phyloP scores from a whole-genome alignment of 2,888 invertebrate genomes.

The Cenopis cana region DNA sequence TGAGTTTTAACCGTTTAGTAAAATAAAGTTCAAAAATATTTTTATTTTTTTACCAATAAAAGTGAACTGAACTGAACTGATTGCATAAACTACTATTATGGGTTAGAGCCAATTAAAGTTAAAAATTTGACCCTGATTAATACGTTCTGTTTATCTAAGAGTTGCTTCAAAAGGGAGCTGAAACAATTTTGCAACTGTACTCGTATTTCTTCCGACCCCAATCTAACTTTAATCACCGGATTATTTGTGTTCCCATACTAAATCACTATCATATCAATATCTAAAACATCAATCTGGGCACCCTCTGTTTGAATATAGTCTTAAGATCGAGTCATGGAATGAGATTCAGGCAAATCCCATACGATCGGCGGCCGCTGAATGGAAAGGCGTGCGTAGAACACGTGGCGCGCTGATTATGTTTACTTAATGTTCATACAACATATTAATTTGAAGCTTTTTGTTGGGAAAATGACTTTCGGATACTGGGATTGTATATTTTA shows the following conservation, averaged over 20 bases:
- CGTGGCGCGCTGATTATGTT: conserved; percentile 81
- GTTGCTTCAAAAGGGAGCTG: neutral
- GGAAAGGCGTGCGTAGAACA: conserved; percentile 70
- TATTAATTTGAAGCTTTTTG: conserved; percentile 82
- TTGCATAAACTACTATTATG: too few species aligned
- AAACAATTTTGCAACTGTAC: neutral
- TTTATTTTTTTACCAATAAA: too few species aligned
- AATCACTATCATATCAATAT: conserved; percentile 82
- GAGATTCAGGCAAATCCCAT: conserved; percentile 80
- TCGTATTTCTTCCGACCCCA: conserved; percentile 10
- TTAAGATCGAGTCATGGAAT: conserved; percentile 80
- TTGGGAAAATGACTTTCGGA: conserved; percentile 76
- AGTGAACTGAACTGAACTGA: too few species aligned
- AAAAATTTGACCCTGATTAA: too few species aligned
- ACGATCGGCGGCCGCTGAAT: conserved; percentile 63
- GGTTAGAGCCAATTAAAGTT: too few species aligned
- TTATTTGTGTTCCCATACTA: conserved; percentile 78
- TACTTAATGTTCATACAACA: conserved; percentile 84
- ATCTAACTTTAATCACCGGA: conserved; percentile 54
- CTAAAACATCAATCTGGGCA: conserved; percentile 76
- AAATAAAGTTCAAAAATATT: too few species aligned
- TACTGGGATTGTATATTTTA: conserved; percentile 52
- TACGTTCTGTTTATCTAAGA: neutral
- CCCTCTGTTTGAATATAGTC: conserved; percentile 73
- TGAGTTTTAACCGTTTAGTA: too few species aligned